Conservation (phyloP, 1,140 invertebrate species). For the Drosophila burlai region DNA sequence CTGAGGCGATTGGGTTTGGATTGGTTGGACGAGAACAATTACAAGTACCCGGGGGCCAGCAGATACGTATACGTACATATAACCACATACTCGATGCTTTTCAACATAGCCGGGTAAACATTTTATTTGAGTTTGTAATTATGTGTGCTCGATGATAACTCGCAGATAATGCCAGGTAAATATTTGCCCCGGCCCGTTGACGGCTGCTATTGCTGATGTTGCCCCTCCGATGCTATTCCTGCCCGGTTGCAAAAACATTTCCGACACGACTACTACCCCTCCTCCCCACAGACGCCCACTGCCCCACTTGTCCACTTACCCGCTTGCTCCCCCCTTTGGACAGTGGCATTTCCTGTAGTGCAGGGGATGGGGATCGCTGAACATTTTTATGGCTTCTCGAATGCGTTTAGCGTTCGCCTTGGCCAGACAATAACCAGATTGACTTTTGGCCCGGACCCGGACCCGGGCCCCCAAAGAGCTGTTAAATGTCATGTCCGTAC, state of each 20-base stretch:
- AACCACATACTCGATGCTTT: constrained; percentile 47
- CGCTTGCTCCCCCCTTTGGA: constrained; percentile 21
- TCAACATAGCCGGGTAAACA: constrained; percentile 80
- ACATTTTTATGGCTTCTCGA: constrained; percentile 76
- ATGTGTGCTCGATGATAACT: constrained; percentile 79
- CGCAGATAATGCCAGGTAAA: constrained; percentile 78
- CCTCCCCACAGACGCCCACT: constrained; percentile 14
- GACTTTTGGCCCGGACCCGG: constrained; percentile 63
- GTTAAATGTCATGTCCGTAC: constrained; percentile 73
- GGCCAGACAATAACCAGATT: constrained; percentile 75
- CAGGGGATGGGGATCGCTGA: constrained; percentile 18
- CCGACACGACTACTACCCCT: constrained; percentile 56
- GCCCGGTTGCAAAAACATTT: constrained; percentile 61
- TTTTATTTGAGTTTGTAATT: constrained; percentile 81
- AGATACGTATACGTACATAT: constrained; percentile 22
- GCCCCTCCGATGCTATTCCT: constrained; percentile 23
- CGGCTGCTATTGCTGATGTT: constrained; percentile 35
- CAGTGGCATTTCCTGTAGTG: constrained; percentile 70
- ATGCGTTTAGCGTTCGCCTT: constrained; percentile 55
- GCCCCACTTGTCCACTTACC: constrained; percentile 2
- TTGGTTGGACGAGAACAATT: constrained; percentile 53
- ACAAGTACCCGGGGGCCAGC: constrained; percentile 45
- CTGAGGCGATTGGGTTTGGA: constrained; percentile 28
- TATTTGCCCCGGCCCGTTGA: constrained; percentile 51
- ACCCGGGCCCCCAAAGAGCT: constrained; percentile 35